Evolutionary conservation across 2,888 invertebrate species (phyloP), one percentile per base, ranked within the genome.

Genomic region (Pollenia amentaria): DNA sequence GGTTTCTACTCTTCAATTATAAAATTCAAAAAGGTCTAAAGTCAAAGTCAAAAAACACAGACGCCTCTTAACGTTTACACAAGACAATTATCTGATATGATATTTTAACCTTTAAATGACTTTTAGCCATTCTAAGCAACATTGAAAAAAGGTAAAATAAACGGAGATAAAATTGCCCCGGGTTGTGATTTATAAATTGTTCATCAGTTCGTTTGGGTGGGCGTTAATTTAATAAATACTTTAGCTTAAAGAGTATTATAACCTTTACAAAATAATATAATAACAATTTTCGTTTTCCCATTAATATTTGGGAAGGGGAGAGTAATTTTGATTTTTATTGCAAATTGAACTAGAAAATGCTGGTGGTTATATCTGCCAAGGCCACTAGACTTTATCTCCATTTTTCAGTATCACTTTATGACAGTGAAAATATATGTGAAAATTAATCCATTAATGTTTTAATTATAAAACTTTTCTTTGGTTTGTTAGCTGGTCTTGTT

Each of bases 281-380:
- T 53, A 10, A 53, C 18, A 11, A n/a, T n/a, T n/a, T n/a, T 53
- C n/a, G 6, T n/a, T 51, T 51, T 51, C 1, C 51, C 51, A 29
- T 29, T 29, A 29, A 3, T 29, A 29, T 29, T 29, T 6, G 6
- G 29, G 6, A 29, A 29, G 29, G 29, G 6, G 6, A 29, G 29
- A 55, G n/a, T n/a, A n/a, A n/a, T n/a, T n/a, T n/a, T n/a, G n/a
- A n/a, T n/a, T 55, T 21, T 55, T 21, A 55, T 55, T 55, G 21
- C 55, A 12, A 55, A 55, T 55, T 70, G 12, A 55, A 40, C 9
- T 76, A 65, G 64, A 65, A 44, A 67, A 55, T 57, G 55, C 40
- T 29, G 48, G 55, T 29, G 48, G 55, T 55, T 44, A 57, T 60
- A 55, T 53, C 67, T 65, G 8, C 62, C 16, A 64, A 51, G n/a